Evolutionary conservation across 2,888 invertebrate species (phyloP).

Genomic region (Psylliodes chrysocephalus): DNA sequence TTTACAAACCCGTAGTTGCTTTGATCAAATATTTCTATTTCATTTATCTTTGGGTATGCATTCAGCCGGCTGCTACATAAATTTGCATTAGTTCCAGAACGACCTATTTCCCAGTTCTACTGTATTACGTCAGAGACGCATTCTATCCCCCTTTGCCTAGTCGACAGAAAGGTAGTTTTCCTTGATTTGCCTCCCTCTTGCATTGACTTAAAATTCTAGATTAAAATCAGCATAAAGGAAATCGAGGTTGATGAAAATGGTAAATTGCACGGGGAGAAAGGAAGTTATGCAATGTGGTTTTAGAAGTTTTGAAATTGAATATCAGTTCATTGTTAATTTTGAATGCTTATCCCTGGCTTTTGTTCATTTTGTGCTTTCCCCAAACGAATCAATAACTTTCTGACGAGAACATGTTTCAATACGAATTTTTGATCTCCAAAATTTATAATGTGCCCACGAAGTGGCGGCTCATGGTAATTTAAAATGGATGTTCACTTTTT

Average conservation of each 20-base stretch:
- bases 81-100: constrained; percentile 33
- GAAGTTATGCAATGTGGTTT: background rate
- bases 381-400: too few species aligned
- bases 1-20: too few species aligned
- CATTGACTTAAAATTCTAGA: constrained; percentile 8
- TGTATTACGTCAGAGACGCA: constrained; percentile 1
- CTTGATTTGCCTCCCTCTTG: background rate
- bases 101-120: constrained; percentile 28
- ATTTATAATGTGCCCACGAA: too few species aligned
- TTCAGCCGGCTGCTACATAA: constrained; percentile 25
- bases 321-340: too few species aligned
- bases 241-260: constrained; percentile 3
- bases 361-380: too few species aligned
- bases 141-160: background rate
- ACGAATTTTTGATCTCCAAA: too few species aligned
- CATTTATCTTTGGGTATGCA: too few species aligned
- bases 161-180: background rate
- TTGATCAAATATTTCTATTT: too few species aligned
- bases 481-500: too few species aligned
- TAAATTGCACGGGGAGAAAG: constrained; percentile 5
- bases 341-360: too few species aligned
- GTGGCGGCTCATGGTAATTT: too few species aligned
- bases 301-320: background rate
- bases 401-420: too few species aligned
- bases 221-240: constrained; percentile 1